Evolutionary conservation across 2,113 vertebrate genomes (phyloP).

Genomic region (Kryptolebias marmoratus): DNA sequence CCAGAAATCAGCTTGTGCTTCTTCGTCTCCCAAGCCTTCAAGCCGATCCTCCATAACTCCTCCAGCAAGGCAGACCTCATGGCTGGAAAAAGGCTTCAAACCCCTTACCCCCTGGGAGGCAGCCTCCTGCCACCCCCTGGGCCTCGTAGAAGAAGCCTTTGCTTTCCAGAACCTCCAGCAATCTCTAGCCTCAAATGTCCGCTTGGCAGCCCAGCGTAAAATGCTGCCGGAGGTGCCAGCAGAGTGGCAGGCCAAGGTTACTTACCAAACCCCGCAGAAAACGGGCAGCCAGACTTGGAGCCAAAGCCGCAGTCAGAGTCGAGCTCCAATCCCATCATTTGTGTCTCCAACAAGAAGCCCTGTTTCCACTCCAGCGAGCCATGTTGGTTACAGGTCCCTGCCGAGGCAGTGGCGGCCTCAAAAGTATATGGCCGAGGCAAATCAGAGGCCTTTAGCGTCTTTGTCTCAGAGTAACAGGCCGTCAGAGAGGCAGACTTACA

Average conservation of each 20-base stretch:
- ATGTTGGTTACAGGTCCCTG: constrained; percentile 73
- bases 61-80: constrained; percentile 62
- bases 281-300: constrained; percentile 57
- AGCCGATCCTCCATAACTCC: constrained; percentile 65
- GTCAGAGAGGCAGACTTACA: constrained; percentile 77
- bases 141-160: constrained; percentile 92
- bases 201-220: constrained; percentile 89
- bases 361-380: constrained; percentile 54
- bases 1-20: constrained; percentile 66
- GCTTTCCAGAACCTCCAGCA: constrained; percentile 84
- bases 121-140: constrained; percentile 87
- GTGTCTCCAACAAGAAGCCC: constrained; percentile 66
- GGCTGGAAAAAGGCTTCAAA: constrained; percentile 78
- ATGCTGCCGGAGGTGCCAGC: constrained; percentile 81
- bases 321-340: constrained; percentile 53
- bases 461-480: constrained; percentile 74
- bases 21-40: constrained; percentile 76
- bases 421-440: constrained; percentile 78
- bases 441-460: constrained; percentile 70
- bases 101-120: constrained; percentile 92
- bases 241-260: constrained; percentile 84
- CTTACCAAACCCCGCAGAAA: constrained; percentile 70
- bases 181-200: constrained; percentile 85
- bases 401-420: constrained; percentile 80
- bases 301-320: constrained; percentile 31